Percentiles rank a stretch among this genome's conserved stretches.
phyloP scores from a whole-genome alignment of 1,140 invertebrate genomes.

The Acromyrmex charruanus region DNA sequence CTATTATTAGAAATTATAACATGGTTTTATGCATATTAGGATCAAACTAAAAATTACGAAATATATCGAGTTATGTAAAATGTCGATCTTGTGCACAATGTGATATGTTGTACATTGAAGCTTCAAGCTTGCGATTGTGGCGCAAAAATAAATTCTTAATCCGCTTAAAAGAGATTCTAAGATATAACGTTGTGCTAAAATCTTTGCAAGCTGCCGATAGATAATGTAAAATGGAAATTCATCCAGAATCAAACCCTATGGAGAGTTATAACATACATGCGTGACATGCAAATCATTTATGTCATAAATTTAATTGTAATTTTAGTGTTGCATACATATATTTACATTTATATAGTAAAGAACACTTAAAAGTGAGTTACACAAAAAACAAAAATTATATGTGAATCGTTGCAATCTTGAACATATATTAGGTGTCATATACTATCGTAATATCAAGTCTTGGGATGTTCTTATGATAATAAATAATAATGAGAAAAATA shows the following conservation, averaged over 20 bases:
- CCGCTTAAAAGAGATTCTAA: constrained; percentile 5
- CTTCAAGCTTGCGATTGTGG: constrained; percentile 42
- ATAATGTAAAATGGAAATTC: constrained; percentile 45
- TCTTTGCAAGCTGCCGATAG: constrained; percentile 39
- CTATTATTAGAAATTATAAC: not conserved
- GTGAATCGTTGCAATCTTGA: constrained; percentile 23
- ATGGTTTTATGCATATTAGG: not conserved
- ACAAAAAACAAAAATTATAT: constrained; percentile 8
- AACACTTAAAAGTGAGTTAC: constrained; percentile 36
- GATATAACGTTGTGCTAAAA: constrained; percentile 32
- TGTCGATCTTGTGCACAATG: constrained; percentile 8
- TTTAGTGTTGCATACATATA: constrained; percentile 59
- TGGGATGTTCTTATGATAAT: not conserved
- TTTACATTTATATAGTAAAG: constrained; percentile 41
- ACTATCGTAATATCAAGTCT: not conserved
- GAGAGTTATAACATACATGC: constrained; percentile 68
- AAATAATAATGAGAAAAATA: constrained; percentile 10
- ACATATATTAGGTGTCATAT: constrained; percentile 5
- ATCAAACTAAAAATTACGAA: constrained; percentile 22
- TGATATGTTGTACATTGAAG: constrained; percentile 35
- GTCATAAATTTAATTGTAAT: constrained; percentile 45
- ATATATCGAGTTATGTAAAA: constrained; percentile 26
- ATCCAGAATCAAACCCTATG: constrained; percentile 44
- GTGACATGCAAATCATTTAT: constrained; percentile 67
- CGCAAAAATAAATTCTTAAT: constrained; percentile 21